phyloP scores from a whole-genome alignment of 1,140 invertebrate species.

The Psilanteris sp. region DNA sequence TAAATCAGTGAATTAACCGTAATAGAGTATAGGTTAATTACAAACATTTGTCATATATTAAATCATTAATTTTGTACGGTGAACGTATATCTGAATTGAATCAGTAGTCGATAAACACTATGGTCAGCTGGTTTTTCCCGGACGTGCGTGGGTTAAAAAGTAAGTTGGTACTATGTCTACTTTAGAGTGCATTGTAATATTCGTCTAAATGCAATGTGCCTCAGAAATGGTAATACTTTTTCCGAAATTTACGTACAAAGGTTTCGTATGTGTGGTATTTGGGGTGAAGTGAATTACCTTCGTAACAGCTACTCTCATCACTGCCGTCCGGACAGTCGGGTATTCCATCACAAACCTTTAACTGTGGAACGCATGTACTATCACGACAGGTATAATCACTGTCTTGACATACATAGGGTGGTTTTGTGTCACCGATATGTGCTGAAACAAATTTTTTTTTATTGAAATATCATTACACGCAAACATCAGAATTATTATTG shows the following conservation, averaged over 20 bases:
- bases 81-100: constrained; percentile 14
- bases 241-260: constrained; percentile 30
- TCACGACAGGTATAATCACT: constrained; percentile 79
- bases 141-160: background rate
- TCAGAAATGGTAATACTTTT: constrained; percentile 25
- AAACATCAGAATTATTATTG: too few species aligned
- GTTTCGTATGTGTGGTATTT: constrained; percentile 1
- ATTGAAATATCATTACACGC: too few species aligned
- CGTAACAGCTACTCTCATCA: constrained; percentile 83
- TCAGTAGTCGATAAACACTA: constrained; percentile 25
- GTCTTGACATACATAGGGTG: constrained; percentile 16
- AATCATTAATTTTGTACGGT: too few species aligned
- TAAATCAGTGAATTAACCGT: too few species aligned
- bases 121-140: constrained; percentile 32
- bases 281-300: constrained; percentile 61
- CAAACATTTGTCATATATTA: too few species aligned
- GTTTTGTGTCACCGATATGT: constrained; percentile 10
- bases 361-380: constrained; percentile 83
- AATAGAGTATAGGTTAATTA: too few species aligned
- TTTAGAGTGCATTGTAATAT: constrained; percentile 59
- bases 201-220: constrained; percentile 54
- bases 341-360: constrained; percentile 86
- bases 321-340: constrained; percentile 89
- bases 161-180: too few species aligned
- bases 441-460: constrained; percentile 68